These are phyloP conservation scores for Acanthurus leucopareius DNA, from an alignment of 2,797 vertebrate genomes.

Conservation along the genomic window DNA sequence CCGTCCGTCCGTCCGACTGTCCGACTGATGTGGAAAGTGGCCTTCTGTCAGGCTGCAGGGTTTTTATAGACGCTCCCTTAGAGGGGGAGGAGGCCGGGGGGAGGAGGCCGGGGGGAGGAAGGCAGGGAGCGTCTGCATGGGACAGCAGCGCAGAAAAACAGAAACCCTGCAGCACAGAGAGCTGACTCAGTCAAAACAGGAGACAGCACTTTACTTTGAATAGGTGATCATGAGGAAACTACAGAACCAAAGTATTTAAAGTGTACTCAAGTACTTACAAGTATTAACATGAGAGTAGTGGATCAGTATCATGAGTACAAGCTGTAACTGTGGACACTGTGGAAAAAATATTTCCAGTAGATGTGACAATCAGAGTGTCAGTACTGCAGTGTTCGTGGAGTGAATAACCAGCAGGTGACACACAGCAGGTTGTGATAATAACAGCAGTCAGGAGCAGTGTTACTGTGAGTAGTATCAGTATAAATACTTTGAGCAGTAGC, in stretches of 20 bases:
- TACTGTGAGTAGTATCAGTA: neutral
- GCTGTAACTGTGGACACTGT: too few species aligned
- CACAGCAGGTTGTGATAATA: too few species aligned
- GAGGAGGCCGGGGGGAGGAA: slow-evolving; percentile 5
- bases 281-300: too few species aligned
- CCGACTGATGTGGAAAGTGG: slow-evolving; percentile 65
- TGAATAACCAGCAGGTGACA: too few species aligned
- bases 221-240: too few species aligned
- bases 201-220: too few species aligned
- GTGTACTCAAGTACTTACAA: too few species aligned
- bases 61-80: slow-evolving; percentile 62
- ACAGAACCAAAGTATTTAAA: too few species aligned
- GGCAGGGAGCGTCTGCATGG: slow-evolving; percentile 56
- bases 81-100: slow-evolving; percentile 16
- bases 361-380: too few species aligned
- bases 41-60: neutral
- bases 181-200: neutral
- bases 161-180: neutral
- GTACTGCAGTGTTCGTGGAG: too few species aligned
- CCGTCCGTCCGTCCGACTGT: slow-evolving; percentile 54
- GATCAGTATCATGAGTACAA: too few species aligned
- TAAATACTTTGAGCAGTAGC: neutral
- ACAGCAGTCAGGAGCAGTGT: neutral
- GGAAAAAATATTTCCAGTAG: too few species aligned
- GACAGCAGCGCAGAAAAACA: neutral